A percentile compares a stretch with the other conserved stretches of the same genome.
These are phyloP conservation scores for Byasa hedistus DNA, from an alignment of 2,888 invertebrate genomes.

Conservation along the genomic window DNA sequence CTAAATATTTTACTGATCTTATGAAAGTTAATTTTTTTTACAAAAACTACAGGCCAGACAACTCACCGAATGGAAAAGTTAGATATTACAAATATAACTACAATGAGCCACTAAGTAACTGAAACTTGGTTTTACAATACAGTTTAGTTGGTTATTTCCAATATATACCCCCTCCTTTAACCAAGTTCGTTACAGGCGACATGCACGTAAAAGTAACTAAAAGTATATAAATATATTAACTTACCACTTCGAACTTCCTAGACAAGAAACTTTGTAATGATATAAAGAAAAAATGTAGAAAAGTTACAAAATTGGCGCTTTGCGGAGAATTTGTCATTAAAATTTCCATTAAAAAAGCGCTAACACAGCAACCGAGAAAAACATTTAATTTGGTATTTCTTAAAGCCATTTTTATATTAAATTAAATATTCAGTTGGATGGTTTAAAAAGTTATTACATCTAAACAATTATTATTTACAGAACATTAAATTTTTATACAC, in stretches of 20 bases:
- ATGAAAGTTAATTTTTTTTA: neutral
- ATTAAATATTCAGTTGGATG: neutral
- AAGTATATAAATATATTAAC: conserved; percentile 36
- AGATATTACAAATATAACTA: too few relatives aligned
- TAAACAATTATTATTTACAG: neutral
- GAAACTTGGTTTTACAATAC: too few relatives aligned
- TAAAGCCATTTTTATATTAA: conserved; percentile 21
- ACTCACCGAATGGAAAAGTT: too few relatives aligned
- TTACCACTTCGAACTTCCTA: conserved; percentile 46
- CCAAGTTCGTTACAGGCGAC: too few relatives aligned
- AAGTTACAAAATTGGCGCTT: conserved; percentile 67
- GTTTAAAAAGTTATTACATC: neutral
- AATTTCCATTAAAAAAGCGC: conserved; percentile 71
- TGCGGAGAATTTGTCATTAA: conserved; percentile 60
- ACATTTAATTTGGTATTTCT: conserved; percentile 52
- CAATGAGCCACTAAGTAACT: too few relatives aligned
- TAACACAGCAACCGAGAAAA: conserved; percentile 63
- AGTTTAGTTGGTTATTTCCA: too few relatives aligned
- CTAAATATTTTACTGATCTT: neutral
- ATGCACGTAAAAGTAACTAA: neutral
- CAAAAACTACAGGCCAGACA: too few relatives aligned
- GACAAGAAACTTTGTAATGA: conserved; percentile 58
- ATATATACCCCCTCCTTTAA: too few relatives aligned
- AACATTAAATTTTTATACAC: neutral
- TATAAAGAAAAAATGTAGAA: conserved; percentile 67